A percentile compares a stretch with the other conserved stretches of the same genome.
phyloP scores from a whole-genome alignment of 2,113 vertebrate genomes.

The Jacana jacana region DNA sequence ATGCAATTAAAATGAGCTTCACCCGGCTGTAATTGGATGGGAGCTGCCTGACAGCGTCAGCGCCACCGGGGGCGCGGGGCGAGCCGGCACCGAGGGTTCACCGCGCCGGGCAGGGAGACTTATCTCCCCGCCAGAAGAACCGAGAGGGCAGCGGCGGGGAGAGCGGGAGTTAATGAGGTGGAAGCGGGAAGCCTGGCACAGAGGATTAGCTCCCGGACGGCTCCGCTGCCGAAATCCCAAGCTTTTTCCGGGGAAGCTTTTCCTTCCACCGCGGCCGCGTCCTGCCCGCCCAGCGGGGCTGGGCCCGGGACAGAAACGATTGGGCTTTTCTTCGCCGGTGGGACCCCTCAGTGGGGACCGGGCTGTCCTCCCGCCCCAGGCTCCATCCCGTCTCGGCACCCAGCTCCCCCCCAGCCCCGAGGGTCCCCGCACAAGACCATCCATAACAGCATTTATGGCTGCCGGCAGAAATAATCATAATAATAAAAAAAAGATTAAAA shows the following conservation, averaged over 20 bases:
- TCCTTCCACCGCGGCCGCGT: background rate
- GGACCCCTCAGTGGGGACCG: background rate
- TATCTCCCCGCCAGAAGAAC: constrained; percentile 40
- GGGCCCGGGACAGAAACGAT: background rate
- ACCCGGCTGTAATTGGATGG: constrained; percentile 67
- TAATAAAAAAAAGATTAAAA: constrained; percentile 58
- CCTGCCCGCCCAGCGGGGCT: background rate
- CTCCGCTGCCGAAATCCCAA: background rate
- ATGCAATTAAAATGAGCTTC: constrained; percentile 75
- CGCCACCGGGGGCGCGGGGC: background rate
- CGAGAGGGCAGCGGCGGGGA: constrained; percentile 30
- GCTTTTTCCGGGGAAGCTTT: constrained; percentile 25
- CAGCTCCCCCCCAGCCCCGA: too few relatives aligned
- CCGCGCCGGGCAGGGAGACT: background rate
- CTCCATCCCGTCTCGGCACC: background rate
- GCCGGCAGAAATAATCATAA: constrained; percentile 24
- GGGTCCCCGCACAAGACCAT: too few relatives aligned
- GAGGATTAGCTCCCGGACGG: constrained; percentile 35
- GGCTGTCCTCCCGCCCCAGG: background rate
- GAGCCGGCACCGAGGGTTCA: background rate
- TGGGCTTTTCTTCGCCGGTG: background rate
- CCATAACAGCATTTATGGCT: constrained; percentile 29
- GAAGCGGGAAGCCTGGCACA: constrained; percentile 59
- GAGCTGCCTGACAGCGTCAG: constrained; percentile 62
- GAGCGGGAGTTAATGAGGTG: constrained; percentile 55